Conservation (phyloP, 2,888 invertebrate genomes). For the Macropis europaea region DNA sequence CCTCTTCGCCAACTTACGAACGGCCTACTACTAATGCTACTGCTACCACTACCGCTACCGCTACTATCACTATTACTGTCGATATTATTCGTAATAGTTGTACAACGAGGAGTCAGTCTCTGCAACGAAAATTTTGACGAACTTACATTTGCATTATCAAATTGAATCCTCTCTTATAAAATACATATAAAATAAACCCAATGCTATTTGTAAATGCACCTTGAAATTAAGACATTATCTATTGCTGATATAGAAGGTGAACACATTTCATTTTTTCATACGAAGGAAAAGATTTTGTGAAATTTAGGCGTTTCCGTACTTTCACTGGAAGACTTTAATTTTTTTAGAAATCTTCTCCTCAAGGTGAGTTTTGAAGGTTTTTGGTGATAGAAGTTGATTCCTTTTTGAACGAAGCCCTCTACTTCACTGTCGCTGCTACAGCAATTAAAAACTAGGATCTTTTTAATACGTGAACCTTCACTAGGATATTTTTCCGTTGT, state of each 20-base stretch:
- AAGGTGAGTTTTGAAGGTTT: background rate
- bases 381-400: background rate
- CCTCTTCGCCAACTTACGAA: conserved; percentile 54
- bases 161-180: no score
- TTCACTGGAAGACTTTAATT: no score
- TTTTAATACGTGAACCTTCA: conserved; percentile 46
- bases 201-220: no score
- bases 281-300: no score
- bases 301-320: no score
- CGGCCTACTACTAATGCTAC: conserved; percentile 55
- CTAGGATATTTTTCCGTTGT: conserved; percentile 12
- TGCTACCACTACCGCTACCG: conserved; percentile 48
- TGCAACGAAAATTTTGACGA: background rate
- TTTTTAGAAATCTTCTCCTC: no score
- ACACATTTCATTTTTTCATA: no score
- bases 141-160: no score
- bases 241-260: no score
- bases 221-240: no score
- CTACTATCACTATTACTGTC: conserved; percentile 55
- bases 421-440: conserved; percentile 29
- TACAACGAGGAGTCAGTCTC: background rate
- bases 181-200: no score
- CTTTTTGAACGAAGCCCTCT: conserved; percentile 16
- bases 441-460: conserved; percentile 43
- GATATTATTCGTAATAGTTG: conserved; percentile 30